These are phyloP conservation scores for Tryphoninae sp. DNA, from an alignment of 2,888 invertebrate species.

Conservation along the genomic window DNA sequence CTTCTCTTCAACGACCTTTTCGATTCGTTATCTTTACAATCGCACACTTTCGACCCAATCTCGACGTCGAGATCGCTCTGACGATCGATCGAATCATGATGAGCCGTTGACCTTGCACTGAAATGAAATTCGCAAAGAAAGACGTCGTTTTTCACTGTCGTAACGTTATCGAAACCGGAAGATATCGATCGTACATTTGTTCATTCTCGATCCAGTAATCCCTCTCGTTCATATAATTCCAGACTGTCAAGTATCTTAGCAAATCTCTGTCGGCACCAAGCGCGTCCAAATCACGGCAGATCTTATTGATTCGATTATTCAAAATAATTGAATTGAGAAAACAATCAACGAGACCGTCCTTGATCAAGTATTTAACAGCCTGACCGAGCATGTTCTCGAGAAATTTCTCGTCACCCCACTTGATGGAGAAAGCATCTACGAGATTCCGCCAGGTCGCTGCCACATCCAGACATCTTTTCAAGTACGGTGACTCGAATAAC, in stretches of 20 bases:
- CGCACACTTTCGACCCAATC: constrained; percentile 57
- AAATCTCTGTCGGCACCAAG: constrained; percentile 68
- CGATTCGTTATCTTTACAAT: background rate
- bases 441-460: constrained; percentile 53
- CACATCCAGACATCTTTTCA: constrained; percentile 67
- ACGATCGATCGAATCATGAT: constrained; percentile 27
- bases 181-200: constrained; percentile 19
- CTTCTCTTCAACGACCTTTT: constrained; percentile 48
- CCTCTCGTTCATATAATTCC: constrained; percentile 70
- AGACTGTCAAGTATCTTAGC: constrained; percentile 65
- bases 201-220: constrained; percentile 67
- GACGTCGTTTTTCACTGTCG: background rate
- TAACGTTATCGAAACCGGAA: background rate
- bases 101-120: constrained; percentile 38
- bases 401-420: constrained; percentile 51
- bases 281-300: constrained; percentile 69
- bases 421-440: constrained; percentile 60
- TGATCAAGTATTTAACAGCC: constrained; percentile 66
- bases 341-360: constrained; percentile 68
- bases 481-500: constrained; percentile 56
- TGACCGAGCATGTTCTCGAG: constrained; percentile 64
- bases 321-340: constrained; percentile 72
- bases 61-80: constrained; percentile 66
- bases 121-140: background rate
- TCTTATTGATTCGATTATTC: constrained; percentile 70